Evolutionary conservation across 2,113 vertebrate species (phyloP).

Genomic region (Plestiodon gilberti): DNA sequence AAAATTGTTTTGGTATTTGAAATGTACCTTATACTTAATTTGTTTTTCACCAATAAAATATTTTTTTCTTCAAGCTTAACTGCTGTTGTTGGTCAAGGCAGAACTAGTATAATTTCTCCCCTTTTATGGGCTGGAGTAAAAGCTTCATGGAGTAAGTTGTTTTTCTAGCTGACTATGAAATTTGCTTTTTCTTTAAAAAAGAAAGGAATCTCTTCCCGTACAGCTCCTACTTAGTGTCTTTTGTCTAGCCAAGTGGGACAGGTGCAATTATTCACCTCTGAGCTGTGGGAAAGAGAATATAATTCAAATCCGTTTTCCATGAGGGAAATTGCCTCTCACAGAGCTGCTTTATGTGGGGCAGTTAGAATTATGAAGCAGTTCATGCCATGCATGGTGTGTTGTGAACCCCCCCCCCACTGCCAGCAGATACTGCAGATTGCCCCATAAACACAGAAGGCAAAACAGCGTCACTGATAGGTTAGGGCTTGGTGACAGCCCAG

Average conservation of each 20-base stretch:
- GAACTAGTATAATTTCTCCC: slow-evolving; percentile 28
- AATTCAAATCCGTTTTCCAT: slow-evolving; percentile 44
- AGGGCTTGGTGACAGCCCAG: slow-evolving; percentile 2
- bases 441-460: slow-evolving; percentile 17
- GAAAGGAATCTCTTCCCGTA: slow-evolving; percentile 60
- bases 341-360: slow-evolving; percentile 35
- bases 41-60: too few species aligned
- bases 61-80: too few species aligned
- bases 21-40: too few species aligned
- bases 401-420: neutral
- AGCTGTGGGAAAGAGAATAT: slow-evolving; percentile 53
- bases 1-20: too few species aligned
- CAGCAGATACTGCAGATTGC: slow-evolving; percentile 8
- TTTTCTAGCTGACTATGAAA: slow-evolving; percentile 54
- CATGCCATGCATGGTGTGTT: slow-evolving; percentile 5
- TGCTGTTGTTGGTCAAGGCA: neutral
- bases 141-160: slow-evolving; percentile 38
- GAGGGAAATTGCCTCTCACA: slow-evolving; percentile 46
- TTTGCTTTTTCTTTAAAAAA: slow-evolving; percentile 51
- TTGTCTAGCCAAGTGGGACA: slow-evolving; percentile 64
- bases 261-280: slow-evolving; percentile 62
- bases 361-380: slow-evolving; percentile 37
- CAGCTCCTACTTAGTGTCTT: slow-evolving; percentile 53
- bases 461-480: slow-evolving; percentile 11
- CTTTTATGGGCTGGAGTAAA: slow-evolving; percentile 39